Percentiles rank a stretch among this genome's conserved stretches.
Evolutionary conservation across 2,113 vertebrate genomes (phyloP).

Genomic region (Eidolon helvum): DNA sequence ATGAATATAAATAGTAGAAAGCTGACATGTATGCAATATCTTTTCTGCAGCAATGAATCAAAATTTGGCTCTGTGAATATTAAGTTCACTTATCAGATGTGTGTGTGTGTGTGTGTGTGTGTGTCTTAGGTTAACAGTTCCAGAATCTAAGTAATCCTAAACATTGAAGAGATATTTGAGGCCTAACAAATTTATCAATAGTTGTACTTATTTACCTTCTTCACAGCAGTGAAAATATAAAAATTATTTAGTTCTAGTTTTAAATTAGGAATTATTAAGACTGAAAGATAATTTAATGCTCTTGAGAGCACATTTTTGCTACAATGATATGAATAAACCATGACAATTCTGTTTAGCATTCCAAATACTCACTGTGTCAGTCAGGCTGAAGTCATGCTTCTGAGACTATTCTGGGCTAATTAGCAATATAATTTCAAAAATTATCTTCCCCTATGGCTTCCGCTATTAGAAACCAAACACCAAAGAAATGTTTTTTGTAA

Average conservation of each 20-base stretch:
- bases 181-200: background rate
- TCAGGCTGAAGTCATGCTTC: background rate
- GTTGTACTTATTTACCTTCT: background rate
- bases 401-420: background rate
- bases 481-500: background rate
- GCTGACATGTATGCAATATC: background rate
- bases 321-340: background rate
- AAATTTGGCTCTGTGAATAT: background rate
- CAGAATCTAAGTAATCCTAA: background rate
- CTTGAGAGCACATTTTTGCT: background rate
- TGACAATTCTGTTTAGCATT: background rate
- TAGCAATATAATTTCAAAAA: background rate
- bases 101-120: background rate
- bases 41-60: slow-evolving; percentile 10
- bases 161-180: background rate
- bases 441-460: background rate
- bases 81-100: background rate
- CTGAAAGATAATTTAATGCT: background rate
- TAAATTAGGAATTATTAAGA: background rate
- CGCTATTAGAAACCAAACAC: background rate
- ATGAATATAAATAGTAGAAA: slow-evolving; percentile 27
- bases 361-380: background rate
- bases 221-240: background rate
- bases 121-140: background rate
- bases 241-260: background rate